These are phyloP conservation scores for Rhizoglyphus robini DNA, from an alignment of 1,140 invertebrate genomes.

Conservation along the genomic window DNA sequence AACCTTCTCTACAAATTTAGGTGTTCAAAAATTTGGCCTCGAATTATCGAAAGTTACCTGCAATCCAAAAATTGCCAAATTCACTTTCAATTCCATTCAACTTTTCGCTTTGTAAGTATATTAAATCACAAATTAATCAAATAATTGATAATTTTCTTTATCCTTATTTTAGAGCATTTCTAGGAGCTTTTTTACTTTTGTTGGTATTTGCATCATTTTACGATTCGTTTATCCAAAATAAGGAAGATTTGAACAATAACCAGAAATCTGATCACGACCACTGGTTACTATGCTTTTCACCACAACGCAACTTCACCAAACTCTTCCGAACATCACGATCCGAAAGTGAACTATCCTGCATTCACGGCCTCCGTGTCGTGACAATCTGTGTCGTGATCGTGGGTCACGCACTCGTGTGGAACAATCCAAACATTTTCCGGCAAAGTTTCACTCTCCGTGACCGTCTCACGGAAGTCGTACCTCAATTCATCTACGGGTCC, in stretches of 20 bases:
- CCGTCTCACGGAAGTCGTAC: no score
- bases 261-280: background rate
- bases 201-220: background rate
- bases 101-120: no score
- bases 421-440: conserved; percentile 35
- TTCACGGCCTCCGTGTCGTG: conserved; percentile 27
- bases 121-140: background rate
- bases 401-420: conserved; percentile 36
- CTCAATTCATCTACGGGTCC: no score
- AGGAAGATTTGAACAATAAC: no score
- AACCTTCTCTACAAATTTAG: no score
- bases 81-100: no score
- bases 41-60: no score
- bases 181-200: background rate
- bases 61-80: background rate
- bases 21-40: background rate
- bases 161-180: background rate
- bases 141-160: no score
- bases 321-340: background rate
- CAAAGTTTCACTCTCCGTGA: no score
- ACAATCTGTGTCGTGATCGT: conserved; percentile 28
- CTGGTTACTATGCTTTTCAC: background rate
- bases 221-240: background rate
- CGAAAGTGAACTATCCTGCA: conserved; percentile 19
- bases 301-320: background rate